Evolutionary conservation across 2,797 vertebrate species (phyloP).

Genomic region (Tadarida brasiliensis): DNA sequence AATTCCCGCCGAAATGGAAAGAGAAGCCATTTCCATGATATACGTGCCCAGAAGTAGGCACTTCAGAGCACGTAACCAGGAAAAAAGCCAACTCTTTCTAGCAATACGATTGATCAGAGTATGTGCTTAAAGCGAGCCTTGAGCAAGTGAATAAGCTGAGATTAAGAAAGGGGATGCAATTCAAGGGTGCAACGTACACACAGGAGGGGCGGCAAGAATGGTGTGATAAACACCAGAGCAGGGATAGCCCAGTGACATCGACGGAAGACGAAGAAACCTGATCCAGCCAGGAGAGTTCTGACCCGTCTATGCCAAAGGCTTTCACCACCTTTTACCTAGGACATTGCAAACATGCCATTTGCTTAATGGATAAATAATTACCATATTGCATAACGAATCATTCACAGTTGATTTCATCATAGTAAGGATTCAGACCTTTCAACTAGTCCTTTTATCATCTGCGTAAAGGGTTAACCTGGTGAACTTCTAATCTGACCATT

Average conservation of each 20-base stretch:
- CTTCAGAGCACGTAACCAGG: background rate
- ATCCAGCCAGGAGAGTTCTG: background rate
- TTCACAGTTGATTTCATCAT: background rate
- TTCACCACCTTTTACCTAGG: background rate
- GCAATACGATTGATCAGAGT: background rate
- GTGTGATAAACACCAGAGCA: rapidly evolving
- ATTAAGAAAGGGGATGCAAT: background rate
- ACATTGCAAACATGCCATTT: background rate
- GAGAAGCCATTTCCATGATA: background rate
- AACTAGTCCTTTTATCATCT: background rate
- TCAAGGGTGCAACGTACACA: background rate
- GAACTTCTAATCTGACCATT: background rate
- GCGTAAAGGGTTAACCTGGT: background rate
- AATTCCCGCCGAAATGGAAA: background rate
- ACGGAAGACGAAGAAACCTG: background rate
- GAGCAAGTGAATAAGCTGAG: background rate
- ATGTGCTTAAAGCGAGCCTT: background rate
- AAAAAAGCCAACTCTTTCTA: background rate
- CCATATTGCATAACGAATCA: background rate
- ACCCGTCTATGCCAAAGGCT: background rate
- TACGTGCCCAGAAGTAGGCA: background rate
- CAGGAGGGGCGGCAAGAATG: rapidly evolving
- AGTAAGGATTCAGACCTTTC: background rate
- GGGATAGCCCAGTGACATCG: rapidly evolving
- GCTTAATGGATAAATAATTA: background rate